Percentiles rank a stretch among this genome's conserved stretches.
Conservation (phyloP, 23 tunicate genomes). For the Halocynthia roretzi region DNA sequence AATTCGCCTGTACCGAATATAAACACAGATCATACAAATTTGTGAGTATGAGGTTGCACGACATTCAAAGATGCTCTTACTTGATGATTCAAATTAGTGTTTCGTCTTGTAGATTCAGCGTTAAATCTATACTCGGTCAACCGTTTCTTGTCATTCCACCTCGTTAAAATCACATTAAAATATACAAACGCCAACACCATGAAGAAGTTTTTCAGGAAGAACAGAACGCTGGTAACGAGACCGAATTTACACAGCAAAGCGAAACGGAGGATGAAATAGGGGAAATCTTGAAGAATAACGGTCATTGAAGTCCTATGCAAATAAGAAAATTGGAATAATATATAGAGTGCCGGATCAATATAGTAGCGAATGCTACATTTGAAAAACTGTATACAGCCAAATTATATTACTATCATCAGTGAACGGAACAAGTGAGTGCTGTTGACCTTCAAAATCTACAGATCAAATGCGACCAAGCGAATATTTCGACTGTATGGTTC, state of each 20-base stretch:
- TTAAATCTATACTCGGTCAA: not conserved
- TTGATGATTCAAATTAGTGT: not conserved
- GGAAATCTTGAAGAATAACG: slow-evolving; percentile 53
- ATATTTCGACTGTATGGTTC: not conserved
- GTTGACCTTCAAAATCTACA: no score
- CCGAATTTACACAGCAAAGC: slow-evolving; percentile 36
- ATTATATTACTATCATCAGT: no score
- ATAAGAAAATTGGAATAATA: not conserved
- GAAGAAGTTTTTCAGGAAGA: slow-evolving; percentile 55
- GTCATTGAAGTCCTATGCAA: slow-evolving; percentile 31
- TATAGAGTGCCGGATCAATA: not conserved
- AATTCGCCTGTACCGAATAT: no score
- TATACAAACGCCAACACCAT: slow-evolving; percentile 25
- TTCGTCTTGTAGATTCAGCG: not conserved
- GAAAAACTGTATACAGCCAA: no score
- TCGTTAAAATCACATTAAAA: slow-evolving; percentile 27
- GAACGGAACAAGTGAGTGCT: no score
- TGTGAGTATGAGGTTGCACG: no score
- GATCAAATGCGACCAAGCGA: no score
- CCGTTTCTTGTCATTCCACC: slow-evolving; percentile 2
- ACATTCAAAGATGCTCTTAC: not conserved
- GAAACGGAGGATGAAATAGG: slow-evolving; percentile 65
- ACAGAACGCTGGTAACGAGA: slow-evolving; percentile 33
- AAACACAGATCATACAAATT: no score
- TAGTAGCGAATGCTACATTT: not conserved